Evolutionary conservation across 2,113 vertebrate species (phyloP).

Genomic region (Sylvia atricapilla): DNA sequence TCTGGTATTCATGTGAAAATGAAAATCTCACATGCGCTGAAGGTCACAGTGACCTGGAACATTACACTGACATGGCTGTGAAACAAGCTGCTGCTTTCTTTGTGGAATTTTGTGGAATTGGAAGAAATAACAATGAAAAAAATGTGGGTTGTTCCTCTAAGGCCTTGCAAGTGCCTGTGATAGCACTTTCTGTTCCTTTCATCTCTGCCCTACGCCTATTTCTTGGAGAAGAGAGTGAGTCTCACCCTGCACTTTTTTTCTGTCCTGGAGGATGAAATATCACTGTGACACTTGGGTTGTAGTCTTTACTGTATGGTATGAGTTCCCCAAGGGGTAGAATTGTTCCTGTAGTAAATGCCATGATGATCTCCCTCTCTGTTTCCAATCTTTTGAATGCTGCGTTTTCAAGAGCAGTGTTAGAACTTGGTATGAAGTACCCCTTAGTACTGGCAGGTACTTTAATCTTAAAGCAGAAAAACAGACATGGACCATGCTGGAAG

Average conservation of each 20-base stretch:
- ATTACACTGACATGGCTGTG: not conserved
- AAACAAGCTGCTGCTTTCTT: not conserved
- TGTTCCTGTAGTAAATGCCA: not conserved
- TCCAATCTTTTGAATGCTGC: not conserved
- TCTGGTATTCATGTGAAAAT: slow-evolving; percentile 5
- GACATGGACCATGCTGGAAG: not conserved
- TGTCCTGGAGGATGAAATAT: not conserved
- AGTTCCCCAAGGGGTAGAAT: not conserved
- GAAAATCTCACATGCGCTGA: not conserved
- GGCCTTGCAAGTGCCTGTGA: not conserved
- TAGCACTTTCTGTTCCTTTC: not conserved
- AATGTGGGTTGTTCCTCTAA: not conserved
- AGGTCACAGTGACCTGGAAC: slow-evolving; percentile 37
- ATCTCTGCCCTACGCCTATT: not conserved
- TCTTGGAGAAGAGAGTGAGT: not conserved
- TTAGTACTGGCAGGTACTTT: not conserved
- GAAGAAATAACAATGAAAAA: not conserved
- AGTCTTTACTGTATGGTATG: rapidly evolving
- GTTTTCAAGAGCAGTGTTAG: not conserved
- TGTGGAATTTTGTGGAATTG: not conserved
- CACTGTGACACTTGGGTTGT: not conserved
- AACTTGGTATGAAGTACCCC: not conserved
- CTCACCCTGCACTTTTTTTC: not conserved
- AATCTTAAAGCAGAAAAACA: not conserved
- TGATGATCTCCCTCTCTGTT: not conserved